Evolutionary conservation across 2,797 vertebrate species (phyloP).

Genomic region (Triplophysa bombifrons): DNA sequence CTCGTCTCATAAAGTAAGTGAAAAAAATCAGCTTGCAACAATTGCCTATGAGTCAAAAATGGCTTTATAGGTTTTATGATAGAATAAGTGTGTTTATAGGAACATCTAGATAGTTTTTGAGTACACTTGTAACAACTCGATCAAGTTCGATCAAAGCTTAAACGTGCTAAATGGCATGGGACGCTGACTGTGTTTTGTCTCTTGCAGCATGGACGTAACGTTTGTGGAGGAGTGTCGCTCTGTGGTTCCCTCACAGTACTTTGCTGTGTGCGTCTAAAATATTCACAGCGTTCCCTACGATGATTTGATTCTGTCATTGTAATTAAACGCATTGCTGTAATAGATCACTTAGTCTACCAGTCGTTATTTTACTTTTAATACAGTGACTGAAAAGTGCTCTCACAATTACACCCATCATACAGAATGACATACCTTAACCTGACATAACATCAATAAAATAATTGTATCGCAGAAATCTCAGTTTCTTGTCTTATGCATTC

Average conservation of each 20-base stretch:
- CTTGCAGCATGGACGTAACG: neutral
- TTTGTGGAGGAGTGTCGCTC: slow-evolving; percentile 14
- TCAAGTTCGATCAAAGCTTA: no score
- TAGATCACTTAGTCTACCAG: no score
- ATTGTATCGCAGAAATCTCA: no score
- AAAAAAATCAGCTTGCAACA: no score
- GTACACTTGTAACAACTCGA: no score
- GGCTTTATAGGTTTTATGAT: no score
- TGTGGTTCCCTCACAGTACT: slow-evolving; percentile 16
- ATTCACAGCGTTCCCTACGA: neutral
- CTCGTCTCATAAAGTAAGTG: no score
- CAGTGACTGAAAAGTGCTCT: no score
- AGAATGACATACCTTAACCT: neutral
- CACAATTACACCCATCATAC: neutral
- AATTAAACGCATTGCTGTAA: neutral
- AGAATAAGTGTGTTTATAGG: no score
- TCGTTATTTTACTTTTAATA: no score
- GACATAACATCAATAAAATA: slow-evolving; percentile 1
- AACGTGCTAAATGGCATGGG: neutral
- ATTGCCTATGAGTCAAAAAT: no score
- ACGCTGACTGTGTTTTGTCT: slow-evolving; percentile 1
- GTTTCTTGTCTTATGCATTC: neutral
- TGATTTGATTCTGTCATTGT: neutral
- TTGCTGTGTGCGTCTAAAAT: slow-evolving; percentile 29
- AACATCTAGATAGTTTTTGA: no score